Evolutionary conservation across 2,113 vertebrate species (phyloP).

Genomic region (Prionailurus bengalensis): DNA sequence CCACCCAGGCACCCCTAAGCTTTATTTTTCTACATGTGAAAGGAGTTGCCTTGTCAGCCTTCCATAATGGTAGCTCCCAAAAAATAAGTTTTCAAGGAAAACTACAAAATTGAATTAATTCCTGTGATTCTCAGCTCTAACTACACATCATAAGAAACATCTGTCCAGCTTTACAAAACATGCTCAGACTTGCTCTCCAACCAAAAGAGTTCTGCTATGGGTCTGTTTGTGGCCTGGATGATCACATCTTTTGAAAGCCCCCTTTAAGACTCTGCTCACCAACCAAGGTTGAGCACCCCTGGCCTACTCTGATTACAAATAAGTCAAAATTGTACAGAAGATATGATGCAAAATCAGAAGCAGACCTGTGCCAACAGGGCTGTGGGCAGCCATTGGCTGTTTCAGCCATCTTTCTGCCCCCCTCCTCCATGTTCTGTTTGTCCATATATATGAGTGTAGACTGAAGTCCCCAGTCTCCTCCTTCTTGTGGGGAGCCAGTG

Average conservation of each 20-base stretch:
- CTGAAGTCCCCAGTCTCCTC: not conserved
- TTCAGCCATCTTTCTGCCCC: not conserved
- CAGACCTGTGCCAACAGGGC: too few relatives aligned
- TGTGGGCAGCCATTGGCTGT: not conserved
- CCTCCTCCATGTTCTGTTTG: not conserved
- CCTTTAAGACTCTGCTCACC: not conserved
- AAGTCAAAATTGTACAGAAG: not conserved
- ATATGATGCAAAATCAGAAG: not conserved
- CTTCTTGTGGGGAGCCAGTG: not conserved
- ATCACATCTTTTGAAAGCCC: not conserved
- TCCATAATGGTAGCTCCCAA: not conserved
- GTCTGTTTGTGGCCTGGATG: not conserved
- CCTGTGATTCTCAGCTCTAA: not conserved
- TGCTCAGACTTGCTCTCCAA: not conserved
- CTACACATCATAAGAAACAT: not conserved
- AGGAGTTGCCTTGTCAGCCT: not conserved
- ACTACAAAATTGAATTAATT: constrained; percentile 36
- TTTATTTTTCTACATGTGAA: not conserved
- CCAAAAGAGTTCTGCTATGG: not conserved
- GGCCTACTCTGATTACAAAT: not conserved
- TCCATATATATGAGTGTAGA: not conserved
- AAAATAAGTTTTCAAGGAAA: constrained; percentile 33
- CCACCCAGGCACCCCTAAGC: too few relatives aligned
- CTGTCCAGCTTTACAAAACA: not conserved
- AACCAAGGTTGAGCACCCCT: not conserved